Percentiles rank a stretch among this genome's conserved stretches.
Conservation (phyloP, 2,797 vertebrate genomes). For the Adrianichthys oophorus region DNA sequence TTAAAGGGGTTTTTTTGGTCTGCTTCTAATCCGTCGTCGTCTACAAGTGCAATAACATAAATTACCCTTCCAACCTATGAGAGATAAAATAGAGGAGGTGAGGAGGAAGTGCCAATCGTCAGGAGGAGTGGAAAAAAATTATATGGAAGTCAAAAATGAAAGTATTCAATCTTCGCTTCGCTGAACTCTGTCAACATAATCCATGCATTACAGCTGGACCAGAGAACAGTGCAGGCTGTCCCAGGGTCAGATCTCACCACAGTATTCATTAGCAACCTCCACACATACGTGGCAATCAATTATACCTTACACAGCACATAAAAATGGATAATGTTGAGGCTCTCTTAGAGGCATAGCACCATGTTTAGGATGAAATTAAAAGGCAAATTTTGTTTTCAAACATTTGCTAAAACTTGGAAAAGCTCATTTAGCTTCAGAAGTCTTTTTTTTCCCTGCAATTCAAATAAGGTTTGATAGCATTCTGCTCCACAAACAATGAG, state of each 20-base stretch:
- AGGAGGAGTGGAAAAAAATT: conserved; percentile 14
- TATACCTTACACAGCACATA: conserved; percentile 49
- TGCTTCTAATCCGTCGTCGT: conserved; percentile 38
- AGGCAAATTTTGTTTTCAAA: conserved; percentile 34
- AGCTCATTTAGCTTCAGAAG: neutral
- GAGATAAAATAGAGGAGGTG: conserved; percentile 44
- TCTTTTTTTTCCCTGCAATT: conserved; percentile 12
- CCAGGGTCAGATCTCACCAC: conserved; percentile 54
- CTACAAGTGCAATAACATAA: conserved; percentile 44
- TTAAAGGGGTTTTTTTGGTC: conserved; percentile 42
- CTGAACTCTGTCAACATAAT: conserved; percentile 71
- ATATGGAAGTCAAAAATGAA: conserved; percentile 26
- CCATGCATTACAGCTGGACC: conserved; percentile 62
- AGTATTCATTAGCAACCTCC: conserved; percentile 59
- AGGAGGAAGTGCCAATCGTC: conserved; percentile 27
- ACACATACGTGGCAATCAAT: conserved; percentile 67
- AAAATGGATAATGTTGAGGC: conserved; percentile 60
- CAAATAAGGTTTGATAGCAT: conserved; percentile 25
- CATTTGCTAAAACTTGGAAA: conserved; percentile 18
- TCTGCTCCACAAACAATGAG: conserved; percentile 22
- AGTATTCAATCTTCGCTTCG: conserved; percentile 54
- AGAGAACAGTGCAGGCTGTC: conserved; percentile 59
- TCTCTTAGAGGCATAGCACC: conserved; percentile 40
- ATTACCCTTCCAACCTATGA: conserved; percentile 44
- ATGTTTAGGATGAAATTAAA: conserved; percentile 39